Evolutionary conservation across 2,113 vertebrate genomes (phyloP), one percentile per base, ranked within the genome.

Genomic region (Micronycteris hirsuta): DNA sequence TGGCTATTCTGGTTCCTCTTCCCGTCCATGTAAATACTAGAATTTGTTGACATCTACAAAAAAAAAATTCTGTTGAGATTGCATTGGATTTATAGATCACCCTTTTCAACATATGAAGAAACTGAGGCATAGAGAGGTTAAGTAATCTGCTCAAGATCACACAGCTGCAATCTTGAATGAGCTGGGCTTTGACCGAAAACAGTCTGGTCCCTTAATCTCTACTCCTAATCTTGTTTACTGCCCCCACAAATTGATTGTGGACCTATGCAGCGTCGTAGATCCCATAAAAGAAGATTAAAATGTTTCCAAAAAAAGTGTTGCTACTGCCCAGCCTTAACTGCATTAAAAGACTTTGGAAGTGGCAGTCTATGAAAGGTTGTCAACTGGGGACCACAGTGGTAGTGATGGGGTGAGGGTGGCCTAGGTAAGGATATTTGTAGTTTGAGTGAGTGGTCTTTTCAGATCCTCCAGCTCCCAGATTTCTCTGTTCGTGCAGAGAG

Each of bases 381-480:
- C 77, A 49, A n/a, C 22, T 20, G 3, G 47, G 22, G 16, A 5
- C 20, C 5, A 2, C 3, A 1, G 24, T 41, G 45, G 38, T 71
- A 26, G 47, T 43, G 7, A 47, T 4, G 10, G 3, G 0, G 41
- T 7, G 0, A 4, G 26, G 19, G 49, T 20, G 36, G n/a, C n/a
- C 14, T 33, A 33, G 20, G 33, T 70, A 11, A 47, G 19, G 3
- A 28, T 43, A 28, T 49, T 63, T 74, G 20, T 15, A 20, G 24
- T 45, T 86, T n/a, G 58, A 88, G 9, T 47, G 47, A 12, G 56
- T 76, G 41, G 4, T 19, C 47, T 43, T 28, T 67, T 52, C 16
- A 36, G 74, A 6, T 68, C n/a, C 36, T 81, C 38, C 38, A 81
- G 67, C 11, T 36, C 28, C 43, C 20, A 54, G 7, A 31, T 47